phyloP scores from a whole-genome alignment of 35 echinoderm and acorn worm species.

The Ptychodera flava region DNA sequence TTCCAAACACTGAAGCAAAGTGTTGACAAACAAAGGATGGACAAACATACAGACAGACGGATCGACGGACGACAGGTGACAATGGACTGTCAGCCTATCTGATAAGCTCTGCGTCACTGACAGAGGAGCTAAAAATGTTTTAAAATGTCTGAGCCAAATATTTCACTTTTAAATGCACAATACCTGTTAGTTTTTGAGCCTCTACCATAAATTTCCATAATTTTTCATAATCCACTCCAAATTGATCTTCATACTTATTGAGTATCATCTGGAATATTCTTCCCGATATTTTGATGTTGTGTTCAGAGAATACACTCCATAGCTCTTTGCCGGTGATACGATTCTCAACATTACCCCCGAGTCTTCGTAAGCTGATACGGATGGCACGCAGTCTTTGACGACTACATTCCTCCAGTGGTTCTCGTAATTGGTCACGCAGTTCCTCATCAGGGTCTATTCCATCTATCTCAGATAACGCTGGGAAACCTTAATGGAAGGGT shows the following conservation, averaged over 20 bases:
- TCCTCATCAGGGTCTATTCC: constrained; percentile 44
- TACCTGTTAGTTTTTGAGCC: constrained; percentile 86
- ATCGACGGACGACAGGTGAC: too few relatives aligned
- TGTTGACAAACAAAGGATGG: too few relatives aligned
- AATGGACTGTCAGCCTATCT: too few relatives aligned
- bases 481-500: neutral
- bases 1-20: too few relatives aligned
- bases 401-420: constrained; percentile 50
- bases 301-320: constrained; percentile 48
- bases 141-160: too few relatives aligned
- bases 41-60: too few relatives aligned
- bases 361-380: constrained; percentile 55
- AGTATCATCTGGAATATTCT: constrained; percentile 47
- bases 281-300: constrained; percentile 52
- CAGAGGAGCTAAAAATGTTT: too few relatives aligned
- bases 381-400: constrained; percentile 72
- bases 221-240: constrained; percentile 79
- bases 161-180: too few relatives aligned
- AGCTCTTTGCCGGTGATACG: constrained; percentile 39
- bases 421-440: constrained; percentile 44
- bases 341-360: constrained; percentile 40
- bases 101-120: too few relatives aligned
- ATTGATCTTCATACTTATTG: constrained; percentile 58
- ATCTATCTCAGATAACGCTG: neutral
- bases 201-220: constrained; percentile 89